Evolutionary conservation across 2,797 vertebrate species (phyloP), one percentile per base, ranked within the genome.

Genomic region (Sebastes steindachneri): DNA sequence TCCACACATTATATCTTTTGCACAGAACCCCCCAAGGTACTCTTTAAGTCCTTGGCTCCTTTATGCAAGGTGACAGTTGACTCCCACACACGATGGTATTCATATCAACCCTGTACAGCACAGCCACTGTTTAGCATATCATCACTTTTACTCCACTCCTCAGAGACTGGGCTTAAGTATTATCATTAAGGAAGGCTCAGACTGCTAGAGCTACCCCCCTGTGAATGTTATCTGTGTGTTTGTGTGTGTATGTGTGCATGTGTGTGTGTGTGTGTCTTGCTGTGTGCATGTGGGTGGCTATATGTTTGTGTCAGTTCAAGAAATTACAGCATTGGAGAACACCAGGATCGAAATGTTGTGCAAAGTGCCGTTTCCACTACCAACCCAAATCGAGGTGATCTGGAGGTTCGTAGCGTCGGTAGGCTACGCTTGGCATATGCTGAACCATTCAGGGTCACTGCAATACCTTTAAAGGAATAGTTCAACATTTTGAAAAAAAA

Each of bases 321-420:
- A 96, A 62, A 71, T 96, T 48, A 71, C 82, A 33, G 95, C 94
- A 73, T 67, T 21, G 3, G 96, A 96, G 85, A 94, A 95, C 74
- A 95, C 91, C 62, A 86, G 91, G 77, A 95, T 91, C n/a, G 35
- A 79, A 80, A 95, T 97, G 92, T 86, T 73, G 75, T 97, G 97
- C 25, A 26, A 86, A 0, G 95, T 96, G 64, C 77, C 73, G 2
- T 97, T 97, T 86, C 60, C 57, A 28, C 79, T 96, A 75, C 96
- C 97, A 6, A 2, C 48, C 1, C 75, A 94, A 45, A 85, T 90
- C 7, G 83, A 95, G 86, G 82, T 94, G 75, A 87, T 93, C 74
- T 97, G 97, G 97, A 96, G 93, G 86, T 97, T 95, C 80, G 92
- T 95, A 77, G 73, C 85, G 37, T 74, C 89, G 88, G 91, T 94